Percentiles rank a stretch among this genome's conserved stretches.
These are phyloP conservation scores for Pristis pectinata DNA, from an alignment of 2,797 vertebrate species.

Conservation along the genomic window DNA sequence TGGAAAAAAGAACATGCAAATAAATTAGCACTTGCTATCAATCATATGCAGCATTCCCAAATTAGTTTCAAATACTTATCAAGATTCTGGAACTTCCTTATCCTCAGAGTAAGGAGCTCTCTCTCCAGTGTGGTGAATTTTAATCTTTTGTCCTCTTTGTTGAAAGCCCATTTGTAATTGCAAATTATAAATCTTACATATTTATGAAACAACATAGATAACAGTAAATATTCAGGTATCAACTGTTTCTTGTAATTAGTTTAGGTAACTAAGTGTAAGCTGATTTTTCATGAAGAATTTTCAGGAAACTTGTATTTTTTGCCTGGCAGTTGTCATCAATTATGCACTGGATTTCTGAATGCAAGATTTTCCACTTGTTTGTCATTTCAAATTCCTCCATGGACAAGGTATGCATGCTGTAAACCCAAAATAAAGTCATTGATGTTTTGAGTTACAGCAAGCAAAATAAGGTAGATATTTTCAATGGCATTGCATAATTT, in stretches of 20 bases:
- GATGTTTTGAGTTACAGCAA: slow-evolving; percentile 47
- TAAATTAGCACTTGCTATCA: neutral
- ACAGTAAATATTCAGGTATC: neutral
- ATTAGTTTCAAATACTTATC: neutral
- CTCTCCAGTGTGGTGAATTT: neutral
- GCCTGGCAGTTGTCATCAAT: neutral
- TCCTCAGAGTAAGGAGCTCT: neutral
- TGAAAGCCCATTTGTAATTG: neutral
- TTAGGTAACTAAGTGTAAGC: neutral
- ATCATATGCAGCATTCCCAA: neutral
- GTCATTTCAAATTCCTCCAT: neutral
- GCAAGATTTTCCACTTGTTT: neutral
- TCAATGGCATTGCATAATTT: slow-evolving; percentile 46
- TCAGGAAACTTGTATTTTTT: neutral
- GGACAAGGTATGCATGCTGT: too few species aligned
- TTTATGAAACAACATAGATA: neutral
- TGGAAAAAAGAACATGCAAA: neutral
- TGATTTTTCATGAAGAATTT: neutral
- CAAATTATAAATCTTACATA: neutral
- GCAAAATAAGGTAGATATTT: slow-evolving; percentile 39
- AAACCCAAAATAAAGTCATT: neutral
- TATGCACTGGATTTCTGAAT: neutral
- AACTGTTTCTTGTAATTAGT: neutral
- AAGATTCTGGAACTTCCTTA: neutral
- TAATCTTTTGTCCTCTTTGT: neutral